Conservation (phyloP, 2,113 vertebrate genomes). For the Erinaceus europaeus region DNA sequence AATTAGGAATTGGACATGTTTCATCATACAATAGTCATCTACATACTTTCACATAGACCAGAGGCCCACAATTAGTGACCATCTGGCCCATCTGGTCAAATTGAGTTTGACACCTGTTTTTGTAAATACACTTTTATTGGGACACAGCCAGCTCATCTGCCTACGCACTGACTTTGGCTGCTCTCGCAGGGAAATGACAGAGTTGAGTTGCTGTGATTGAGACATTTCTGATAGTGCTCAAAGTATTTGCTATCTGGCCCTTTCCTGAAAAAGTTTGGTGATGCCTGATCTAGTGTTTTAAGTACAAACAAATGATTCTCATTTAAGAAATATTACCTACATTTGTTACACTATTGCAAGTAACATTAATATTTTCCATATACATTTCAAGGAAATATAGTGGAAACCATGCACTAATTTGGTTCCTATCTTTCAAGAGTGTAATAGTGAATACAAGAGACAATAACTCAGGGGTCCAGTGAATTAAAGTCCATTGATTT, state of each 20-base stretch:
- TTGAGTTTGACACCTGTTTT: not conserved
- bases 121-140: conserved; percentile 14
- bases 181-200: not conserved
- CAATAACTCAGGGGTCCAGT: not conserved
- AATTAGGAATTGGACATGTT: not conserved
- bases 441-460: not conserved
- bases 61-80: not conserved
- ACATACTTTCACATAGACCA: not conserved
- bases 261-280: conserved; percentile 4
- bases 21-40: not conserved
- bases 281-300: not conserved
- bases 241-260: not conserved
- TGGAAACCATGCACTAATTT: not conserved
- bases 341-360: not conserved
- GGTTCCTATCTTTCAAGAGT: not conserved
- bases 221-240: not conserved
- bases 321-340: conserved; percentile 2
- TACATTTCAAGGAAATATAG: not conserved
- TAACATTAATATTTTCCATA: not conserved
- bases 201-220: not conserved
- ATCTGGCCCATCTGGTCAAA: not conserved
- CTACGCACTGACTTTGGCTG: not conserved
- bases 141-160: not conserved
- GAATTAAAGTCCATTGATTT: not conserved
- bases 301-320: conserved; percentile 7